These are phyloP conservation scores for Spilosoma lubricipeda DNA, from an alignment of 2,888 invertebrate genomes.

Conservation along the genomic window DNA sequence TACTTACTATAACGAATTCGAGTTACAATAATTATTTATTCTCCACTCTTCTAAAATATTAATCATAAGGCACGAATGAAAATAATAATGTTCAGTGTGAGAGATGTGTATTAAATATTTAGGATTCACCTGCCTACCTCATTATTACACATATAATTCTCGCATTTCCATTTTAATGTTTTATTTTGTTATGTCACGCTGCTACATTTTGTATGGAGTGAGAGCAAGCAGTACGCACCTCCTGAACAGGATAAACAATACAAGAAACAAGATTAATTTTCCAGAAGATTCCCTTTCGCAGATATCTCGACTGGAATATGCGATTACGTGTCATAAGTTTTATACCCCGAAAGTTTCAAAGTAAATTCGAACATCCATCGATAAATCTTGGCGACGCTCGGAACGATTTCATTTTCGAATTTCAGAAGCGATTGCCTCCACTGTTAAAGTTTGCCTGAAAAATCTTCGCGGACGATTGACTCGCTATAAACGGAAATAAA, in stretches of 20 bases:
- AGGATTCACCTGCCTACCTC: slow-evolving; percentile 9
- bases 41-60: slow-evolving; percentile 1
- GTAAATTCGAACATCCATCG: slow-evolving; percentile 86
- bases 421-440: slow-evolving; percentile 86
- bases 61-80: slow-evolving; percentile 14
- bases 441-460: slow-evolving; percentile 87
- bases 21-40: not conserved
- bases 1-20: not conserved
- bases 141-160: slow-evolving; percentile 18
- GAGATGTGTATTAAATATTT: slow-evolving; percentile 20
- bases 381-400: slow-evolving; percentile 86
- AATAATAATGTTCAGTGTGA: slow-evolving; percentile 4
- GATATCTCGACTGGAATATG: slow-evolving; percentile 79
- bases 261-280: slow-evolving; percentile 68
- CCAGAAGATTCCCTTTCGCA: slow-evolving; percentile 62
- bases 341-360: slow-evolving; percentile 84
- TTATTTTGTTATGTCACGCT: slow-evolving; percentile 25
- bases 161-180: slow-evolving; percentile 21
- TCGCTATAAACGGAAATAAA: slow-evolving; percentile 86
- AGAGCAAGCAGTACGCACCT: slow-evolving; percentile 49
- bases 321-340: slow-evolving; percentile 86
- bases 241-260: slow-evolving; percentile 60
- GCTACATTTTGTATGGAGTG: slow-evolving; percentile 42
- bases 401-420: slow-evolving; percentile 87
- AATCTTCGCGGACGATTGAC: slow-evolving; percentile 86